Percentiles rank a stretch among this genome's conserved stretches.
Evolutionary conservation across 2,113 vertebrate genomes (phyloP).

Genomic region (Pseudorhombus dupliciocellatus): DNA sequence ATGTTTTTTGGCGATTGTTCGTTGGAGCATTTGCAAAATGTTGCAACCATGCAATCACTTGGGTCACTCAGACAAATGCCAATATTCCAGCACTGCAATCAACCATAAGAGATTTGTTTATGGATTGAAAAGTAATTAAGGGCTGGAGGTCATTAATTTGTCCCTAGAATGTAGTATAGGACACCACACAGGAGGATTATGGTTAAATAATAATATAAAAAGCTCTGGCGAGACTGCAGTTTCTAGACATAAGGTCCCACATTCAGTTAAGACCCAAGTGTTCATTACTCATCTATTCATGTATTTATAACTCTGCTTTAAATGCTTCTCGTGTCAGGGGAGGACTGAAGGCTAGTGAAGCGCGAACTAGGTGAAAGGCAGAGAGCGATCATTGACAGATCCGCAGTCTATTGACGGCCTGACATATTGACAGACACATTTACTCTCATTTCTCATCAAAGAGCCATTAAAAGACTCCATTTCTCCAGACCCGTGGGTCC

Average conservation of each 20-base stretch:
- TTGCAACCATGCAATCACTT: constrained; percentile 53
- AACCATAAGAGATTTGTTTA: constrained; percentile 61
- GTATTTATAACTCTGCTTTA: background rate
- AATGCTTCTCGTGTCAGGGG: background rate
- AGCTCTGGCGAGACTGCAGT: background rate
- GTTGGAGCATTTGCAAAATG: constrained; percentile 44
- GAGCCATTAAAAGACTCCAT: background rate
- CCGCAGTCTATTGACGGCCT: background rate
- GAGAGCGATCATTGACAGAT: background rate
- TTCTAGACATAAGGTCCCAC: background rate
- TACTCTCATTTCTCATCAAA: background rate
- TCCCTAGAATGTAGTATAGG: constrained; percentile 7
- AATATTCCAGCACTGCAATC: constrained; percentile 60
- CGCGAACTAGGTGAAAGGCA: background rate
- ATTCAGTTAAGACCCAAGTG: background rate
- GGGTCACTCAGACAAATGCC: constrained; percentile 48
- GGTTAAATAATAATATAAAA: background rate
- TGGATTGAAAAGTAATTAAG: constrained; percentile 68
- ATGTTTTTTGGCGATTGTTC: constrained; percentile 42
- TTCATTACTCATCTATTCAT: background rate
- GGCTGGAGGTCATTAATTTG: constrained; percentile 62
- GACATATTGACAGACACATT: background rate
- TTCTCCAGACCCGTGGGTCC: background rate
- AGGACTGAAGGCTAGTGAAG: background rate
- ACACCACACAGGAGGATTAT: constrained; percentile 2